Evolutionary conservation across 2,113 vertebrate species (phyloP).

Genomic region (Chaenogobius annularis): DNA sequence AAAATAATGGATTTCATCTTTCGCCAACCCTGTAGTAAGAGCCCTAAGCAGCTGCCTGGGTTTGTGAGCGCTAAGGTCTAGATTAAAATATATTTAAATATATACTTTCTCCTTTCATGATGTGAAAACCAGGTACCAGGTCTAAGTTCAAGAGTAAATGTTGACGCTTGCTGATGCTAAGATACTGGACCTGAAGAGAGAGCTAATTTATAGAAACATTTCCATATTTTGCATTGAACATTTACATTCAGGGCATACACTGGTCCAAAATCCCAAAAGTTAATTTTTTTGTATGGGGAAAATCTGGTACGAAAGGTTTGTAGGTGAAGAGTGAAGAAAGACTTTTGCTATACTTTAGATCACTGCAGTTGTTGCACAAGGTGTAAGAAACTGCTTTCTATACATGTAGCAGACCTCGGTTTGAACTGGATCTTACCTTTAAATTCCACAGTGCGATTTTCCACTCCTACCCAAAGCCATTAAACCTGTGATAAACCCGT

Average conservation of each 20-base stretch:
- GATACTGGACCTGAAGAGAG: neutral
- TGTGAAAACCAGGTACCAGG: too few species aligned
- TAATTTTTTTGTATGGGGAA: neutral
- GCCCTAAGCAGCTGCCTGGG: too few species aligned
- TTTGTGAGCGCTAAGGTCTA: too few species aligned
- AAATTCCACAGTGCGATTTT: neutral
- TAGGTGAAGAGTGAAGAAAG: neutral
- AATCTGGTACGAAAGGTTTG: neutral
- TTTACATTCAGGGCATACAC: neutral
- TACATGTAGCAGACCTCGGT: too few species aligned
- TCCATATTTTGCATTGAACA: neutral
- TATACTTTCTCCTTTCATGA: too few species aligned
- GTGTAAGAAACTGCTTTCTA: too few species aligned
- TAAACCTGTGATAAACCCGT: constrained; percentile 1
- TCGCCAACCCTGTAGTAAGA: too few species aligned
- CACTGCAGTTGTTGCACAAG: neutral
- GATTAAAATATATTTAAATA: too few species aligned
- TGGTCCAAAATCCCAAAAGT: neutral
- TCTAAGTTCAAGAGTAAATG: too few species aligned
- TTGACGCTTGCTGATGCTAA: too few species aligned
- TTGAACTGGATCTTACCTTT: neutral
- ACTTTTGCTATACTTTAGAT: neutral
- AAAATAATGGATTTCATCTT: too few species aligned
- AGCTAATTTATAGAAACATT: neutral
- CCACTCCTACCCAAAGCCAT: neutral